phyloP scores from a whole-genome alignment of 2,113 vertebrate species.

The Symphodus melops region DNA sequence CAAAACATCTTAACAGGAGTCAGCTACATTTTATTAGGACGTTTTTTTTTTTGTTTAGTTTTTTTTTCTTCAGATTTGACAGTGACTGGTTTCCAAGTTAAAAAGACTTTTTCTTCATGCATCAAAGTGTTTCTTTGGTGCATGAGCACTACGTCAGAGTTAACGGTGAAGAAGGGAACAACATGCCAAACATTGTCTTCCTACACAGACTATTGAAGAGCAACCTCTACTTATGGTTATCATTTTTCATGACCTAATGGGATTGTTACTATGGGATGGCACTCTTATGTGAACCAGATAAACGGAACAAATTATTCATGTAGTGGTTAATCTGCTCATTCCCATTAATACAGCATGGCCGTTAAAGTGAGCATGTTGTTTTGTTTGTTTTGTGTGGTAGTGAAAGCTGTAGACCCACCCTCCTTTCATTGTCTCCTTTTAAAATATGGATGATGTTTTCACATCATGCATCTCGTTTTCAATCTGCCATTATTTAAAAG shows the following conservation, averaged over 20 bases:
- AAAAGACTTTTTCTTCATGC: too few relatives aligned
- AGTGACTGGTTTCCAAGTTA: too few relatives aligned
- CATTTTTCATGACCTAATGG: neutral
- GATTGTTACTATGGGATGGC: neutral
- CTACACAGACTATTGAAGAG: neutral
- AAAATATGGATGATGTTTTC: constrained; percentile 16
- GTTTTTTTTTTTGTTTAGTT: too few relatives aligned
- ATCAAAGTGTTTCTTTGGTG: too few relatives aligned
- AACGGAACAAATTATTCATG: neutral
- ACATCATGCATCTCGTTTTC: neutral
- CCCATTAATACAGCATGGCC: neutral
- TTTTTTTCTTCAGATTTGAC: too few relatives aligned
- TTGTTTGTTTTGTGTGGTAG: neutral
- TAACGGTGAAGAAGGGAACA: neutral
- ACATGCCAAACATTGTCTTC: neutral
- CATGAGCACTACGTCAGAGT: too few relatives aligned
- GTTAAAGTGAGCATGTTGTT: neutral
- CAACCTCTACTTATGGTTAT: neutral
- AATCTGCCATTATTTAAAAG: constrained; percentile 13
- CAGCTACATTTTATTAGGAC: too few relatives aligned
- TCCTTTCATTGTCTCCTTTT: constrained; percentile 8
- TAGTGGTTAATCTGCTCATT: neutral
- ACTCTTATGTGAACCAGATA: neutral
- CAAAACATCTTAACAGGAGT: too few relatives aligned
- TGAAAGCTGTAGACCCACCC: neutral